These are phyloP conservation scores for Circaetus cinerascens DNA, from an alignment of 2,113 vertebrate genomes.

Conservation along the genomic window DNA sequence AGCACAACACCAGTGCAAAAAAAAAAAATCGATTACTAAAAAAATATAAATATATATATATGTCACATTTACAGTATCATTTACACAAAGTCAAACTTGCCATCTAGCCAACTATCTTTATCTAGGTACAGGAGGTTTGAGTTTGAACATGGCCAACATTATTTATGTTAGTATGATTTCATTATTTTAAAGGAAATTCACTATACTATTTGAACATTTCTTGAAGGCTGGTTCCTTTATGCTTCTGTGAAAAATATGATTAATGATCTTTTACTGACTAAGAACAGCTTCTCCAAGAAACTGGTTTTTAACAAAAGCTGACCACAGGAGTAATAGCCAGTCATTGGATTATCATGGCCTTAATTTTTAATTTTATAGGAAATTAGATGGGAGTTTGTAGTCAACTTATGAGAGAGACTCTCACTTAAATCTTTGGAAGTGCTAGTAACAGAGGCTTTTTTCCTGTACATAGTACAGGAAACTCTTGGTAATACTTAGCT, in stretches of 20 bases:
- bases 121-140: not conserved
- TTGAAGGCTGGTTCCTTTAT: not conserved
- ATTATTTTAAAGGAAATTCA: not conserved
- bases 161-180: not conserved
- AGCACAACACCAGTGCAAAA: not conserved
- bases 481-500: not conserved
- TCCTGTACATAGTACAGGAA: not conserved
- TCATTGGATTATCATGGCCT: not conserved
- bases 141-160: not conserved
- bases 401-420: not conserved
- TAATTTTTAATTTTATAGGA: constrained; percentile 20
- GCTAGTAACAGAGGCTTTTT: not conserved
- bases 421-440: not conserved
- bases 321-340: not conserved
- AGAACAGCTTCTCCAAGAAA: not conserved
- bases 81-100: not conserved
- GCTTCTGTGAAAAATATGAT: not conserved
- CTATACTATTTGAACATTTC: not conserved
- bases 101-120: not conserved
- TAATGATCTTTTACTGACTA: not conserved
- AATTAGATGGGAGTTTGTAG: not conserved
- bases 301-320: not conserved
- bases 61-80: not conserved
- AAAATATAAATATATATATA: not conserved
- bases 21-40: not conserved